Percentiles rank a stretch among this genome's conserved stretches.
phyloP scores from a whole-genome alignment of 2,113 vertebrate genomes.

The Phaethon lepturus region DNA sequence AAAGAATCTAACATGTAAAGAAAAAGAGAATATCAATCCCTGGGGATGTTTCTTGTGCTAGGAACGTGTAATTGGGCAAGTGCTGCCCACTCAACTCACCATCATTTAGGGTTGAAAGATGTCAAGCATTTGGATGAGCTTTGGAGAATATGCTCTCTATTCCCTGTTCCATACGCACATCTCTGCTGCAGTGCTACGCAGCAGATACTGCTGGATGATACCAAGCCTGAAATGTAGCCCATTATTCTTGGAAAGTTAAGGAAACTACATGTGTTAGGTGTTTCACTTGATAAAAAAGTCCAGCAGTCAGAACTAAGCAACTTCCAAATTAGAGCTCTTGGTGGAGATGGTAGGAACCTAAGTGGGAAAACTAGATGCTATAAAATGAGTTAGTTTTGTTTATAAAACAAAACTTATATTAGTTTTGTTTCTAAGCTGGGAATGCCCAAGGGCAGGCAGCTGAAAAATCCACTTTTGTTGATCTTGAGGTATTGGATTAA shows the following conservation, averaged over 20 bases:
- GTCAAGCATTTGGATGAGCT: neutral
- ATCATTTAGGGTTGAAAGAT: neutral
- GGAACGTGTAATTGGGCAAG: neutral
- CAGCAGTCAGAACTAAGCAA: neutral
- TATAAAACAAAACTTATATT: too few species aligned
- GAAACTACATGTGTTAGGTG: neutral
- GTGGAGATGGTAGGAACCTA: neutral
- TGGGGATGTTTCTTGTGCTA: neutral
- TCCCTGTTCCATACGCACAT: neutral
- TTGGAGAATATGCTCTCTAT: neutral
- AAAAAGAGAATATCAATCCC: neutral
- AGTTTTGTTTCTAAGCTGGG: neutral
- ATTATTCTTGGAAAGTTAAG: neutral
- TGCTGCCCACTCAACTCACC: neutral
- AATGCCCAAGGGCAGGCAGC: neutral
- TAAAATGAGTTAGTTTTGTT: neutral
- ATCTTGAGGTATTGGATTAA: neutral
- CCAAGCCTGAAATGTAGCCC: neutral
- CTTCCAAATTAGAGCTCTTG: neutral
- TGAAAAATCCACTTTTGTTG: neutral
- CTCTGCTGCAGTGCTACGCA: neutral
- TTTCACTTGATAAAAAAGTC: neutral
- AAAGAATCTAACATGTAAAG: neutral
- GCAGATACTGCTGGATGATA: neutral
- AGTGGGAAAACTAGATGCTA: accelerated